phyloP scores from a whole-genome alignment of 2,888 invertebrate genomes.

The Spialia ferax region DNA sequence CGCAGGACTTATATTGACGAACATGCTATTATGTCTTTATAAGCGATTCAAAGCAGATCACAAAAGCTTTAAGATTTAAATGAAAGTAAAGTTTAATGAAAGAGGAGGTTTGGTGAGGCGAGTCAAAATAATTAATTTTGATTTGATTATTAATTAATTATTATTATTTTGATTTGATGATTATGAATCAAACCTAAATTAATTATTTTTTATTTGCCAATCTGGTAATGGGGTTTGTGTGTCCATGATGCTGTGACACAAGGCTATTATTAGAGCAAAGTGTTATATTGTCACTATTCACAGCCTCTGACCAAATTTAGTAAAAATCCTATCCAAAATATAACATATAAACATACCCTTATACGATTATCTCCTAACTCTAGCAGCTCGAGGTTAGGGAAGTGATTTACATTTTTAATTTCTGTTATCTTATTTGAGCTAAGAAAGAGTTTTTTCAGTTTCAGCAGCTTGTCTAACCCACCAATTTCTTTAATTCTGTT shows the following conservation, averaged over 20 bases:
- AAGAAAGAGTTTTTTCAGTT: conserved; percentile 94
- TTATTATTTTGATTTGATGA: too few relatives aligned
- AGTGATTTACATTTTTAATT: conserved; percentile 95
- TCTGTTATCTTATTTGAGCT: conserved; percentile 95
- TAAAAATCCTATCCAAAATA: not conserved
- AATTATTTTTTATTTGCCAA: too few relatives aligned
- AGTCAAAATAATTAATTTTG: too few relatives aligned
- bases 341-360: conserved; percentile 84
- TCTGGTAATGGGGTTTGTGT: too few relatives aligned
- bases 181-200: too few relatives aligned
- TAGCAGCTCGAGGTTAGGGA: conserved; percentile 92
- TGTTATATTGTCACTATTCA: not conserved
- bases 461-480: conserved; percentile 91
- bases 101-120: too few relatives aligned
- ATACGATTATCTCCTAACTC: conserved; percentile 98
- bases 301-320: not conserved
- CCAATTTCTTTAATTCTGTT: conserved; percentile 96
- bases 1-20: not conserved
- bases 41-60: not conserved
- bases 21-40: not conserved
- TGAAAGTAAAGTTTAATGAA: too few relatives aligned
- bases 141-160: too few relatives aligned
- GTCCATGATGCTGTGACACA: too few relatives aligned
- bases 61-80: too few relatives aligned
- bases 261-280: too few relatives aligned